These are phyloP conservation scores for Gymnobelideus leadbeateri DNA, from an alignment of 2,113 vertebrate genomes.

Conservation along the genomic window DNA sequence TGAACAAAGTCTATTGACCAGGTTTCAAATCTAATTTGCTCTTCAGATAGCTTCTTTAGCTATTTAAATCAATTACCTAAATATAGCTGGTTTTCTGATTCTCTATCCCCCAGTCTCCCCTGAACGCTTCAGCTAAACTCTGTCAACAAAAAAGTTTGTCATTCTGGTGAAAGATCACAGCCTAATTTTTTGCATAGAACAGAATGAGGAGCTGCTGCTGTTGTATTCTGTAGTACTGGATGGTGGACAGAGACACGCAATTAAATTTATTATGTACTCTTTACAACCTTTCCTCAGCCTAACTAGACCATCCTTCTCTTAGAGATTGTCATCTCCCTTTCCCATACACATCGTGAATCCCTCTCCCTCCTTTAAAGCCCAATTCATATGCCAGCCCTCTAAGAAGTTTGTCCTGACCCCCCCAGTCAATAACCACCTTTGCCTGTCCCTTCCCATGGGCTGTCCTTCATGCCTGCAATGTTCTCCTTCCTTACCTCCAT, in stretches of 20 bases:
- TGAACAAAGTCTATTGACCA: neutral
- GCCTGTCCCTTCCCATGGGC: neutral
- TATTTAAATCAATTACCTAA: conserved; percentile 7
- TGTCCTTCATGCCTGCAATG: neutral
- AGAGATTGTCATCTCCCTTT: neutral
- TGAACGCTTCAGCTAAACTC: neutral
- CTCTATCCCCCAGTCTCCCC: neutral
- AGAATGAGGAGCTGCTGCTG: neutral
- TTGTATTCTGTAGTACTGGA: neutral
- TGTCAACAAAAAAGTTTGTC: neutral
- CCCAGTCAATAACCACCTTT: neutral
- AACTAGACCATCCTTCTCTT: neutral
- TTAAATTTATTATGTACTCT: neutral
- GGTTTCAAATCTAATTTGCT: conserved; percentile 1
- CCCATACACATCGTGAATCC: neutral
- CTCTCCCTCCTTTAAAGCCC: neutral
- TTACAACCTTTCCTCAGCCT: neutral
- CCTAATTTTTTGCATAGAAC: neutral
- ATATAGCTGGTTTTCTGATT: conserved; percentile 5
- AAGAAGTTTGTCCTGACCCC: too few species aligned
- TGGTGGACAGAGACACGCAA: neutral
- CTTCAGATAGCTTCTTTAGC: conserved; percentile 16
- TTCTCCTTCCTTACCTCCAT: neutral
- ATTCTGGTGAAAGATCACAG: neutral
- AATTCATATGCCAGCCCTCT: too few species aligned